Percentiles rank a stretch among this genome's conserved stretches.
Evolutionary conservation across 1,140 invertebrate genomes (phyloP).

Genomic region (Grapholita molesta): DNA sequence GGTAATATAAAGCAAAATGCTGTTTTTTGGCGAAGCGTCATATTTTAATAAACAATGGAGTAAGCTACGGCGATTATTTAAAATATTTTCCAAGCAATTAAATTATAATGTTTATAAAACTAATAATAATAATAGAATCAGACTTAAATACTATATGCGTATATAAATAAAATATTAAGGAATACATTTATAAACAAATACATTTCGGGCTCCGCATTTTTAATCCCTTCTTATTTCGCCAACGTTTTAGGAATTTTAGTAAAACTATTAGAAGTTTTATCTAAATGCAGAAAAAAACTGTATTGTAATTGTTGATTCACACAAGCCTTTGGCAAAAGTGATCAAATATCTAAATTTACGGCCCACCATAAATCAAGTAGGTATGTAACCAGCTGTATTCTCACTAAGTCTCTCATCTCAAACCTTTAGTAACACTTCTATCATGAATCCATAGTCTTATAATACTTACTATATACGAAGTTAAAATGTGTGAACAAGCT

Average conservation of each 20-base stretch:
- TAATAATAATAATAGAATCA: neutral
- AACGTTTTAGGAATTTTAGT: too few species aligned
- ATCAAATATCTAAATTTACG: conserved; percentile 26
- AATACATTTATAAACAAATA: neutral
- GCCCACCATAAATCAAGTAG: conserved; percentile 44
- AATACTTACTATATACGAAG: conserved; percentile 72
- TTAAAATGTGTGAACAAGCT: conserved; percentile 78
- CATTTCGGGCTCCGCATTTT: too few species aligned
- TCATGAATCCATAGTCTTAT: conserved; percentile 50
- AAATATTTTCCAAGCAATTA: neutral
- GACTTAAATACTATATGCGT: neutral
- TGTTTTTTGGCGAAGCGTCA: neutral
- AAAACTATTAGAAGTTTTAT: too few species aligned
- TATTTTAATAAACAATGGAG: neutral
- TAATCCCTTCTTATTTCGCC: too few species aligned
- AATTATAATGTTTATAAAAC: neutral
- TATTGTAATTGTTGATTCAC: neutral
- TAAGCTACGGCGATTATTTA: neutral
- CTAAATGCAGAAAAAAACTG: neutral
- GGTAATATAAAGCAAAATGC: neutral
- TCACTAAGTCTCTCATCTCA: conserved; percentile 50
- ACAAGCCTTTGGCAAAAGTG: conserved; percentile 52
- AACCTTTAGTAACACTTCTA: conserved; percentile 48
- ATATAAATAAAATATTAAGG: neutral
- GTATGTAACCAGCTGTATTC: conserved; percentile 37